Conservation (phyloP, 1,140 invertebrate species). For the Akabosia matsudoensis region DNA sequence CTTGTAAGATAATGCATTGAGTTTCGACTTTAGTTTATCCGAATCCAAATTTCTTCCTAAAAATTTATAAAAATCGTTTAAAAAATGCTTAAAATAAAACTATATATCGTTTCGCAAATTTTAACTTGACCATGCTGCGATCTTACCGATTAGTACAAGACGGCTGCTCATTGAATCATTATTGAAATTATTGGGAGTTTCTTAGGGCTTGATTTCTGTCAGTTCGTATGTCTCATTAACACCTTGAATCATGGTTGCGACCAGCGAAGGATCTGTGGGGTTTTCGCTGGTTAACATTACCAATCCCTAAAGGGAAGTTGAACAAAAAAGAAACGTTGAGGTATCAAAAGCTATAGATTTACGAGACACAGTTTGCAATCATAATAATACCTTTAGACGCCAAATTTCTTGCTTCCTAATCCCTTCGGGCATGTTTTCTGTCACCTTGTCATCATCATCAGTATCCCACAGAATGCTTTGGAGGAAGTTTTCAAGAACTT, state of each 20-base stretch:
- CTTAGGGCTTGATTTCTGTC: slow-evolving; percentile 29
- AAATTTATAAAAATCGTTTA: neutral
- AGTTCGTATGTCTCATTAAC: slow-evolving; percentile 49
- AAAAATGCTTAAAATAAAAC: neutral
- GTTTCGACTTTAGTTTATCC: too few species aligned
- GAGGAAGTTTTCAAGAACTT: slow-evolving; percentile 40
- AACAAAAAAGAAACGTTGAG: too few species aligned
- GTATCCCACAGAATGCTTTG: slow-evolving; percentile 46
- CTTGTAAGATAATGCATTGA: too few species aligned
- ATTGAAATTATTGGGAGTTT: neutral
- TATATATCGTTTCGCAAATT: neutral
- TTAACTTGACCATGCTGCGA: neutral
- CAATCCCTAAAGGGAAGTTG: slow-evolving; percentile 22
- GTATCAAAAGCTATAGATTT: too few species aligned
- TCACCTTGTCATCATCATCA: slow-evolving; percentile 3
- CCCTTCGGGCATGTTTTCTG: too few species aligned
- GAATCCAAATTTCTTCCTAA: too few species aligned
- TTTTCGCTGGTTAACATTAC: neutral
- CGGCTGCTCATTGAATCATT: neutral
- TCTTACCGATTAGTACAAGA: slow-evolving; percentile 12
- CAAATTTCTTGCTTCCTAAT: slow-evolving; percentile 32
- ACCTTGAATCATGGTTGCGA: slow-evolving; percentile 46
- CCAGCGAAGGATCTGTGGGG: neutral
- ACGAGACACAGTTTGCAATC: neutral
- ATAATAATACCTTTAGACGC: slow-evolving; percentile 31